Evolutionary conservation across 2,888 invertebrate species (phyloP).

Genomic region (Agrotis puta): DNA sequence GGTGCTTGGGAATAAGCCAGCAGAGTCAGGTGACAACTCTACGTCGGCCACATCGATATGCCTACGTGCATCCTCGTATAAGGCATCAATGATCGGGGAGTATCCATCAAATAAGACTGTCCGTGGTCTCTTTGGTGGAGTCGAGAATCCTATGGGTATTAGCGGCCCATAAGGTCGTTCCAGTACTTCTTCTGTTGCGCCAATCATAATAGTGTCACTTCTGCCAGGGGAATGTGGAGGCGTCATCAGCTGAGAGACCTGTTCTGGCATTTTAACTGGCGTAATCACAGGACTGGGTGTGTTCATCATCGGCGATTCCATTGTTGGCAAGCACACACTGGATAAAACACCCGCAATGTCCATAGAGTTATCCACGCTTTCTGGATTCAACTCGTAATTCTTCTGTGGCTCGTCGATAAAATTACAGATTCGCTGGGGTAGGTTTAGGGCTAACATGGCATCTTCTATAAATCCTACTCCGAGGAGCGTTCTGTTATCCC

Average conservation of each 20-base stretch:
- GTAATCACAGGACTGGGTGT: background rate
- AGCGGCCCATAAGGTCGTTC: background rate
- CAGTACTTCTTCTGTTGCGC: background rate
- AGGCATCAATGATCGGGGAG: background rate
- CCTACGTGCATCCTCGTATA: background rate
- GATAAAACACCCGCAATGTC: slow-evolving; percentile 8
- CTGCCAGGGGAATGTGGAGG: background rate
- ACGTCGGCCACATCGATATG: background rate
- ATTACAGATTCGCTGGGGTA: slow-evolving; percentile 22
- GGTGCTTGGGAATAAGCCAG: no score
- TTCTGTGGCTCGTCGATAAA: slow-evolving; percentile 19
- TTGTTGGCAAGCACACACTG: slow-evolving; percentile 7
- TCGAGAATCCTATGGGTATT: background rate
- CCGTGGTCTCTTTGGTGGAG: background rate
- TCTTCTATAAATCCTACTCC: slow-evolving; percentile 28
- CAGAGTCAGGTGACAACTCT: no score
- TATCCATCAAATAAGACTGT: background rate
- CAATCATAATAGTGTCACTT: background rate
- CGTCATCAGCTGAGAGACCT: background rate
- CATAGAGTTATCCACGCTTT: background rate
- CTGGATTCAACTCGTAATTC: slow-evolving; percentile 6
- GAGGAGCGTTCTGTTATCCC: slow-evolving; percentile 18
- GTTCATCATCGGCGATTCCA: background rate
- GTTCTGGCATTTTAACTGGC: background rate
- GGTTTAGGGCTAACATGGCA: slow-evolving; percentile 12